Evolutionary conservation across 2,113 vertebrate genomes (phyloP).

Genomic region (Cercocebus atys): DNA sequence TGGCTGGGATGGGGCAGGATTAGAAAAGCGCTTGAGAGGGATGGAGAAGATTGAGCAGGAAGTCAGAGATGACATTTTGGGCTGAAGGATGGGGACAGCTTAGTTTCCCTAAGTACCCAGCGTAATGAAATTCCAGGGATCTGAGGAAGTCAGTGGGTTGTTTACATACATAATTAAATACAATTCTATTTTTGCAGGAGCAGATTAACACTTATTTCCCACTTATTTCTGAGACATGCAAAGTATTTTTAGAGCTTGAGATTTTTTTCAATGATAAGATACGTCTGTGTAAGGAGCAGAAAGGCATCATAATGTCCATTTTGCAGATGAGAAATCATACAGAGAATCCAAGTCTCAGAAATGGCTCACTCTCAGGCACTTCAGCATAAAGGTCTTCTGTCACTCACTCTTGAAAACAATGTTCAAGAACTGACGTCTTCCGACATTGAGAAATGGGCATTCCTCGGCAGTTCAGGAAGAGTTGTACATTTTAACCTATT

Average conservation of each 20-base stretch:
- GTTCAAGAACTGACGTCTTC: neutral
- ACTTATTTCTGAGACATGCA: neutral
- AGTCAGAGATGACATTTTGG: rapidly evolving
- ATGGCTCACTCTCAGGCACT: no score
- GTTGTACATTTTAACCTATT: neutral
- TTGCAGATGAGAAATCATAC: neutral
- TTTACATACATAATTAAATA: constrained; percentile 12
- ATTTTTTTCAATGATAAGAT: neutral
- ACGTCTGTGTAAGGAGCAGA: neutral
- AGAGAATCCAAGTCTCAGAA: neutral
- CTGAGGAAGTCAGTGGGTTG: neutral
- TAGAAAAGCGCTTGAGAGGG: rapidly evolving
- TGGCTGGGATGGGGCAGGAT: rapidly evolving
- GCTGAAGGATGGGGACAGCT: no score
- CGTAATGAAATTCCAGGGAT: neutral
- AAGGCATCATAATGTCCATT: neutral
- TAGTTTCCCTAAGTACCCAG: neutral
- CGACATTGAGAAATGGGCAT: neutral
- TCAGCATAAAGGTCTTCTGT: no score
- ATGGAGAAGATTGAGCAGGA: neutral
- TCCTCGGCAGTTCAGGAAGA: neutral
- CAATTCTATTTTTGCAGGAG: neutral
- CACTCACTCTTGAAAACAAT: neutral
- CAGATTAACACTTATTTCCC: neutral
- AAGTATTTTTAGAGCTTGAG: neutral